Evolutionary conservation across 92 coral and sea anemone species (phyloP).

Genomic region (Metridium senile): DNA sequence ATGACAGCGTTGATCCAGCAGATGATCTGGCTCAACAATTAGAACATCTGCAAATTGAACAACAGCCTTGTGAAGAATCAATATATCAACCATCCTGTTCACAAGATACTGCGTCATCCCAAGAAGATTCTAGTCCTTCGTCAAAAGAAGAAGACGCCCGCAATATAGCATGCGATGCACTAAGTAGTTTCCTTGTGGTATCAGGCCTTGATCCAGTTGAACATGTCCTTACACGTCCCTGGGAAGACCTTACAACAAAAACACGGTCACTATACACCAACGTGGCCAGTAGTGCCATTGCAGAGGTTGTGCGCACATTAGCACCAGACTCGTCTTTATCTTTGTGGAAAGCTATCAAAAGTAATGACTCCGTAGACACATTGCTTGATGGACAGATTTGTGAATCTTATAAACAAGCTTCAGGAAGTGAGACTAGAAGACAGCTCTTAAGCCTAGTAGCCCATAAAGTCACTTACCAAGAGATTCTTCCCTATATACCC

Average conservation of each 20-base stretch:
- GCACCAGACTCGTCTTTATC: constrained; percentile 28
- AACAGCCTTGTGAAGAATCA: too few species aligned
- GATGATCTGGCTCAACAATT: too few species aligned
- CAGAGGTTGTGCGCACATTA: constrained; percentile 23
- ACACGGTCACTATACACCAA: constrained; percentile 11
- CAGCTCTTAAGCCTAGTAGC: constrained; percentile 43
- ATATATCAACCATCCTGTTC: not conserved
- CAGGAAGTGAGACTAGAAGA: constrained; percentile 29
- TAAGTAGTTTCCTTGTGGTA: too few species aligned
- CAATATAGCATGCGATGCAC: too few species aligned
- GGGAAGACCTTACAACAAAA: constrained; percentile 17
- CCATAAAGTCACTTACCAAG: constrained; percentile 40
- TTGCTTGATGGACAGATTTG: not conserved
- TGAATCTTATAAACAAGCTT: constrained; percentile 59
- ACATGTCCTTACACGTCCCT: constrained; percentile 1
- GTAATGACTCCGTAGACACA: not conserved
- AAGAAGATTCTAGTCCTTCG: too few species aligned
- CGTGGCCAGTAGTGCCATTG: not conserved
- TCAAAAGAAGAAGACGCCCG: too few species aligned
- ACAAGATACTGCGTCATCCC: not conserved
- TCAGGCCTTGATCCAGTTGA: too few species aligned
- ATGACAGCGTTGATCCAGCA: too few species aligned
- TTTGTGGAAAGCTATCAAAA: constrained; percentile 33
- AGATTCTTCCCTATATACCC: constrained; percentile 28
- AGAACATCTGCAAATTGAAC: too few species aligned